Percentiles rank a stretch among this genome's conserved stretches.
These are phyloP conservation scores for Palythoa caribaeorum DNA, from an alignment of 92 coral and sea anemone species.

Conservation along the genomic window DNA sequence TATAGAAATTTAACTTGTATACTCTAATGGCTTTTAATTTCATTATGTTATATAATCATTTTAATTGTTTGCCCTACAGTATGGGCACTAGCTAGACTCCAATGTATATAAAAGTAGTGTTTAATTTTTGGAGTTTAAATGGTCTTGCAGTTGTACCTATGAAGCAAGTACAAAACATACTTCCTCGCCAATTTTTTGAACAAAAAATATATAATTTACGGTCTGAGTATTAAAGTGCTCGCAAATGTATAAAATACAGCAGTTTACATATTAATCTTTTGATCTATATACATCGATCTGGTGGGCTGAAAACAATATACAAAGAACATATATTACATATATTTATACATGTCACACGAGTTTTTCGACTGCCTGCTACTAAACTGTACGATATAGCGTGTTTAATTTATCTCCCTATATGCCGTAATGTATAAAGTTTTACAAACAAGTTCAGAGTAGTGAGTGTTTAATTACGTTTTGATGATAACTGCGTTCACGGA, in stretches of 20 bases:
- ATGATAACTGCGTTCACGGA: not conserved
- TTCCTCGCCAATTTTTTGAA: not conserved
- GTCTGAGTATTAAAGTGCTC: not conserved
- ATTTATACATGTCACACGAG: not conserved
- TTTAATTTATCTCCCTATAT: not conserved
- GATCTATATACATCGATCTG: not conserved
- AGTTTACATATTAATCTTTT: not conserved
- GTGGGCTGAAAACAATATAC: not conserved
- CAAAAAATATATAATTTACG: not conserved
- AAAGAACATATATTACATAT: not conserved
- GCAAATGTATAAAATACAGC: not conserved
- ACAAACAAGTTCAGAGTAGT: not conserved
- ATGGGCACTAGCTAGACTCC: too few species aligned
- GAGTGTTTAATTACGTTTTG: not conserved
- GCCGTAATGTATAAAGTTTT: not conserved
- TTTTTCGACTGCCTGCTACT: not conserved
- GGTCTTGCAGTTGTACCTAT: too few species aligned
- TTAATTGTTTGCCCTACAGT: too few species aligned
- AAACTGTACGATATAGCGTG: slow-evolving; percentile 2
- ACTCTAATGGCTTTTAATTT: too few species aligned
- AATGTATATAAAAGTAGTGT: too few species aligned
- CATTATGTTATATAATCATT: too few species aligned
- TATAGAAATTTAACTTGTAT: too few species aligned
- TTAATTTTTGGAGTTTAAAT: too few species aligned
- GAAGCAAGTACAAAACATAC: too few species aligned